Evolutionary conservation across 2,888 invertebrate species (phyloP).

Genomic region (Dicyrtomina minuta): DNA sequence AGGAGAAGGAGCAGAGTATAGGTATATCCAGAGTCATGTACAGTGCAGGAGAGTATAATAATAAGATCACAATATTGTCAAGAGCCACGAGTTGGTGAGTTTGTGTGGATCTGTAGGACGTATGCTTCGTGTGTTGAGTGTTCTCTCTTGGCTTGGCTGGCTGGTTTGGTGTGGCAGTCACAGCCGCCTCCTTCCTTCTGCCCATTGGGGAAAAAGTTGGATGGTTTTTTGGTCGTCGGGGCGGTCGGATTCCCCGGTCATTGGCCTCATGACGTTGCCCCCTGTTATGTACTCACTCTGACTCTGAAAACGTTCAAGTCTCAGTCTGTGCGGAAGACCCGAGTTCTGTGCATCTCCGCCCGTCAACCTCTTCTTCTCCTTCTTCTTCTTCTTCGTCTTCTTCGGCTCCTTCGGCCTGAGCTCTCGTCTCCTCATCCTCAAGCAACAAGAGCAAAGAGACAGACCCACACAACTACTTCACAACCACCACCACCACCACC

Average conservation of each 20-base stretch:
- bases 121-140: neutral
- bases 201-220: conserved; percentile 21
- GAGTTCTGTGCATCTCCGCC: conserved; percentile 30
- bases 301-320: conserved; percentile 16
- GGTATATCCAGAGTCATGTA: neutral
- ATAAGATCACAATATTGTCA: no score
- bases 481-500: neutral
- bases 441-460: neutral
- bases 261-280: conserved; percentile 50
- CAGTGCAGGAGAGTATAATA: no score
- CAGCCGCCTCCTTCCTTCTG: conserved; percentile 17
- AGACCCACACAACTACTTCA: neutral
- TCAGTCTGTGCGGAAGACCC: conserved; percentile 29
- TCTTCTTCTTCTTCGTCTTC: neutral
- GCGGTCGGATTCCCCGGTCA: conserved; percentile 50
- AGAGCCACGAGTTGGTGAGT: neutral
- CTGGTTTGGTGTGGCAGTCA: neutral
- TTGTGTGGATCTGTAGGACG: neutral
- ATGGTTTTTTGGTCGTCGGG: conserved; percentile 22
- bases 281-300: conserved; percentile 40
- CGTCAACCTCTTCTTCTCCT: conserved; percentile 10
- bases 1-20: neutral
- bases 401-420: neutral
- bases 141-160: neutral
- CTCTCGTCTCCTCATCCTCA: neutral